Evolutionary conservation across 2,113 vertebrate genomes (phyloP).

Genomic region (Galbula dea): DNA sequence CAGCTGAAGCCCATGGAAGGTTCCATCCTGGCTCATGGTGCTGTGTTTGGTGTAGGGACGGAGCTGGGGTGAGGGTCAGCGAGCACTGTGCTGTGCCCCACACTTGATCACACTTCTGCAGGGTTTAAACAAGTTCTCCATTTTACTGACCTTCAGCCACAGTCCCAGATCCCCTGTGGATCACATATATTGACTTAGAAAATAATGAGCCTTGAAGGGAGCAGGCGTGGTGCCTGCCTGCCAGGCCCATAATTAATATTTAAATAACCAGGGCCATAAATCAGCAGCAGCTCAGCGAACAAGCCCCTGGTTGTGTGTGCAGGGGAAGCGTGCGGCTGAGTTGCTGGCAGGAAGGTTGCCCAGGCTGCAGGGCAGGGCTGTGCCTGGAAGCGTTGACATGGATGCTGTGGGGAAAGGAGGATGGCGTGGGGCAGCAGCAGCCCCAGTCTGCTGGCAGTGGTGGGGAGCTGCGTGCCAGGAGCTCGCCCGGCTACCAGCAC

Average conservation of each 20-base stretch:
- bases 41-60: not conserved
- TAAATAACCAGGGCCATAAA: slow-evolving; percentile 10
- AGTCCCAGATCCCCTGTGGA: not conserved
- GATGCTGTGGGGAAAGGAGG: not conserved
- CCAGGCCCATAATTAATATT: not conserved
- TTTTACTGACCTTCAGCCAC: not conserved
- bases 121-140: not conserved
- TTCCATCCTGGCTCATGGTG: not conserved
- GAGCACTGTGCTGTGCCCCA: not conserved
- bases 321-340: not conserved
- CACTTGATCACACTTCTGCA: not conserved
- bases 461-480: not conserved
- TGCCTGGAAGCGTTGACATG: not conserved
- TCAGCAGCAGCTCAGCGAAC: not conserved
- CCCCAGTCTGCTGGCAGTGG: not conserved
- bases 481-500: not conserved
- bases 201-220: slow-evolving; percentile 35
- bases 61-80: not conserved
- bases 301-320: not conserved
- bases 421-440: rapidly evolving
- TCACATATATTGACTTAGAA: slow-evolving; percentile 30
- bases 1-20: rapidly evolving
- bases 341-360: not conserved
- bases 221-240: not conserved
- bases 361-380: not conserved